phyloP scores from a whole-genome alignment of 2,113 vertebrate genomes.

The Geococcyx californianus region DNA sequence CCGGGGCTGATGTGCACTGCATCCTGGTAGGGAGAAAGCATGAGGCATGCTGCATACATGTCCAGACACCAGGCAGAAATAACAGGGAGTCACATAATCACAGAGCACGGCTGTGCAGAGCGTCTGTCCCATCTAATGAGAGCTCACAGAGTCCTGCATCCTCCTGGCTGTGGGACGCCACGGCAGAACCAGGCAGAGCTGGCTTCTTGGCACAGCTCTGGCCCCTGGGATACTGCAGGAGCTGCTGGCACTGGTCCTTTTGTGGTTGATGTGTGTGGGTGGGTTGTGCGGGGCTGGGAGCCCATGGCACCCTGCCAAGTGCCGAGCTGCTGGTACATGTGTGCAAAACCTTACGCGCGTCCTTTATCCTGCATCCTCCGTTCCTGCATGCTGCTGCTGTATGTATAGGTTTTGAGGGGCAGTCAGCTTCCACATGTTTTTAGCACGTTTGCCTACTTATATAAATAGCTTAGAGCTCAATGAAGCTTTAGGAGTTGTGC shows the following conservation, averaged over 20 bases:
- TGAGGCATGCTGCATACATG: fast-evolving
- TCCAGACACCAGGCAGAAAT: not conserved
- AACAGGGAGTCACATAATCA: fast-evolving
- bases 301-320: fast-evolving
- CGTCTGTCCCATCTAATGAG: fast-evolving
- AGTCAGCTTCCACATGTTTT: not conserved
- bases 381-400: fast-evolving
- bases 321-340: fast-evolving
- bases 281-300: not conserved
- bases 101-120: not conserved
- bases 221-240: not conserved
- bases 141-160: fast-evolving
- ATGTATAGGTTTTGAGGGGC: fast-evolving
- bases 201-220: not conserved
- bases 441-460: not conserved
- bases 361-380: fast-evolving
- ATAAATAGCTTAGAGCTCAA: not conserved
- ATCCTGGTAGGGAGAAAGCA: not conserved
- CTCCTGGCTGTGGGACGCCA: not conserved
- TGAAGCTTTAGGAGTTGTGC: not conserved
- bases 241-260: too few relatives aligned
- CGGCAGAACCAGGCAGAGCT: not conserved
- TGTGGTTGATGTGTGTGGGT: fast-evolving
- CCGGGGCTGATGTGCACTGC: fast-evolving
- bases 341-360: fast-evolving